Evolutionary conservation across 2,113 vertebrate genomes (phyloP).

Genomic region (Smithornis capensis): DNA sequence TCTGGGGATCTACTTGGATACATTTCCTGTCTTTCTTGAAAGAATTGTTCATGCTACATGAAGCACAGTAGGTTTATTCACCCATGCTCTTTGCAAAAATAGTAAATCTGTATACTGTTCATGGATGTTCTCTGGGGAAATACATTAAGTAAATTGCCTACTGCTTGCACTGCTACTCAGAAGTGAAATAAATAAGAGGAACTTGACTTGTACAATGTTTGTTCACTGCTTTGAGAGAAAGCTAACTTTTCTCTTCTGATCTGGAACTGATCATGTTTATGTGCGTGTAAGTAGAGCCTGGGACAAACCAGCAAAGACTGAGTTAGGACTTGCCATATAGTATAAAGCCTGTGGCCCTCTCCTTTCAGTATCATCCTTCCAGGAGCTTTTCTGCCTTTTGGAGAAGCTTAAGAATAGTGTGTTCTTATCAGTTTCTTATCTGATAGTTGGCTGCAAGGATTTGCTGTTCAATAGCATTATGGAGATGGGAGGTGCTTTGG

Average conservation of each 20-base stretch:
- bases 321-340: background rate
- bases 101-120: background rate
- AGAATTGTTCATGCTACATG: constrained; percentile 27
- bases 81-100: background rate
- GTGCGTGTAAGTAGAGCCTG: background rate
- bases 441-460: background rate
- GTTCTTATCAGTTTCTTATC: background rate
- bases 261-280: background rate
- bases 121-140: background rate
- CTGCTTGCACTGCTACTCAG: background rate
- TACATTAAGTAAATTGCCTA: background rate
- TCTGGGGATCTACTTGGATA: constrained; percentile 34
- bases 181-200: background rate
- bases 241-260: background rate
- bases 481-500: background rate
- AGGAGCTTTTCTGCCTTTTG: background rate
- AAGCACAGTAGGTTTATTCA: background rate
- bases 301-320: background rate
- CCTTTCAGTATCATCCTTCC: rapidly evolving
- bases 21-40: constrained; percentile 32
- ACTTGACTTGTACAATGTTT: background rate
- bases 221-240: background rate
- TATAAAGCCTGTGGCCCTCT: background rate
- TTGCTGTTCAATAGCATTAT: background rate
- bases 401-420: background rate